A percentile compares a stretch with the other conserved stretches of the same genome.
Conservation (phyloP, 2,113 vertebrate species). For the Caretta caretta region DNA sequence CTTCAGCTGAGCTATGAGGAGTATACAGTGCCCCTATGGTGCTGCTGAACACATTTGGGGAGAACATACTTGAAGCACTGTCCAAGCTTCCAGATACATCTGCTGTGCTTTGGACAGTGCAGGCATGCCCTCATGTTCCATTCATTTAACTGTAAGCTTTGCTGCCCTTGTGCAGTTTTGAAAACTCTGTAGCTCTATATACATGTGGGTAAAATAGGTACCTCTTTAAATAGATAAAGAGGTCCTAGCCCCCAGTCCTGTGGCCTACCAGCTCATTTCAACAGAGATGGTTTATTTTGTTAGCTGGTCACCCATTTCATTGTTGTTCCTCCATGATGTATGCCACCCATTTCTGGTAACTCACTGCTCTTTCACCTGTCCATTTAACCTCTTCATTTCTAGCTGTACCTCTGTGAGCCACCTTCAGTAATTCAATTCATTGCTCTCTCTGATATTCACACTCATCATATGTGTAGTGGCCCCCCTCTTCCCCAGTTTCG, state of each 20-base stretch:
- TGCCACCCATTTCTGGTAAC: background rate
- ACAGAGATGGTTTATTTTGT: background rate
- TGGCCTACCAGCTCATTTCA: background rate
- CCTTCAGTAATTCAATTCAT: constrained; percentile 3
- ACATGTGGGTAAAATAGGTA: background rate
- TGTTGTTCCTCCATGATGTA: background rate
- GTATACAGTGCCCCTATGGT: background rate
- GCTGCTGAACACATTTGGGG: background rate
- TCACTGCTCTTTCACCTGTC: background rate
- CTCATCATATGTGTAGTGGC: background rate
- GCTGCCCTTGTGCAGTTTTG: background rate
- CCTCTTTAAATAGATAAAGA: background rate
- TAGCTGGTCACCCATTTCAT: background rate
- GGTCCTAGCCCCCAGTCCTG: background rate
- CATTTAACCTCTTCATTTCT: background rate
- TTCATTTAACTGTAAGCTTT: background rate
- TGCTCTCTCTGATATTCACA: background rate
- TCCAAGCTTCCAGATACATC: background rate
- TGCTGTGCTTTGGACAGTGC: accelerated
- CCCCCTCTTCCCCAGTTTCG: background rate
- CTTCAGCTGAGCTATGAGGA: background rate
- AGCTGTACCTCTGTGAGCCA: background rate
- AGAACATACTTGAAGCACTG: background rate
- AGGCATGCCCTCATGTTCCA: background rate
- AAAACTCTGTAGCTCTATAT: background rate